These are phyloP conservation scores for Chloroceryle inda DNA, from an alignment of 2,797 vertebrate species.

Conservation along the genomic window DNA sequence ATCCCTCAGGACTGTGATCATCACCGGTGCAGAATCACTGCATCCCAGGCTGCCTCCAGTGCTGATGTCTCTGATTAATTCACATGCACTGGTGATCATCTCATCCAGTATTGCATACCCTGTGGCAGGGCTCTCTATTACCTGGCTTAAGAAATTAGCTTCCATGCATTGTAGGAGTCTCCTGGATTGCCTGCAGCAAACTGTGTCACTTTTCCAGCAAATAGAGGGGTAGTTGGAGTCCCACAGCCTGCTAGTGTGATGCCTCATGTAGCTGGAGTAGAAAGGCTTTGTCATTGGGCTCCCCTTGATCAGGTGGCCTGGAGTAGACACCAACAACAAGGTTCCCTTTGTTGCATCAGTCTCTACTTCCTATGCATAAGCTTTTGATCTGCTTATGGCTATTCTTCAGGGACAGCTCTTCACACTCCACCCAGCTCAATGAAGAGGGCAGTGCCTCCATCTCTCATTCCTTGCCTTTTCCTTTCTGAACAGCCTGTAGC, in stretches of 20 bases:
- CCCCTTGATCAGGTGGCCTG: not conserved
- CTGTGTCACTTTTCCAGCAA: no score
- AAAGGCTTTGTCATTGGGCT: not conserved
- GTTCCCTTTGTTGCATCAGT: not conserved
- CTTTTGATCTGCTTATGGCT: not conserved
- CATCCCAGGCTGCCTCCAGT: not conserved
- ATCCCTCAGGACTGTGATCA: not conserved
- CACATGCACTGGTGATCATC: not conserved
- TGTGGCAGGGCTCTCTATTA: not conserved
- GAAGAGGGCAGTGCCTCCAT: no score
- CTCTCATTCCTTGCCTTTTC: not conserved
- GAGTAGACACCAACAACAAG: not conserved
- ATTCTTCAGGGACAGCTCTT: no score
- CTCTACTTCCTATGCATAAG: not conserved
- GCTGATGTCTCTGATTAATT: not conserved
- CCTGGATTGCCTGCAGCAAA: no score
- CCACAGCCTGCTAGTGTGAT: no score
- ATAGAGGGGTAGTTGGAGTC: no score
- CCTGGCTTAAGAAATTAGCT: not conserved
- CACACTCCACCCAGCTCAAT: no score
- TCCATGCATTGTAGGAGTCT: not conserved
- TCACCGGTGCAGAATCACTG: not conserved
- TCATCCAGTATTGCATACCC: not conserved
- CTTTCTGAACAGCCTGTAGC: not conserved
- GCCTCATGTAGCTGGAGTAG: not conserved